These are phyloP conservation scores for Labeo rohita DNA, from an alignment of 2,113 vertebrate genomes.

Conservation along the genomic window DNA sequence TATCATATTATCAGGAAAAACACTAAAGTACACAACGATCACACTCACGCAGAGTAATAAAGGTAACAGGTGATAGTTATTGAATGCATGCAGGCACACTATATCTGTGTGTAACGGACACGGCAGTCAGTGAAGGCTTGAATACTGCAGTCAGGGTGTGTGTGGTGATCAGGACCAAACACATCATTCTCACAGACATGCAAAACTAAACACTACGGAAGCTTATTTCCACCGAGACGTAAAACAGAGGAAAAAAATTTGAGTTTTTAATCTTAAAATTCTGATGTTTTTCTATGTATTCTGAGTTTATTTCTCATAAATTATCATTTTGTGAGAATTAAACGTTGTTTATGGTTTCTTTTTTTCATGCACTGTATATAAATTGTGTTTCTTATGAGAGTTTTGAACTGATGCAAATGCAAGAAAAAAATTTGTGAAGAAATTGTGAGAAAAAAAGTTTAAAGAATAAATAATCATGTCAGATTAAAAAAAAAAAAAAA, in stretches of 20 bases:
- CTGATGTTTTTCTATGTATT: no score
- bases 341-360: not conserved
- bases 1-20: conserved; percentile 27
- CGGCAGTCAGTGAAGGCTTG: conserved; percentile 44
- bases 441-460: no score
- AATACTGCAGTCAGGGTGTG: conserved; percentile 53
- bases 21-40: conserved; percentile 10
- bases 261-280: not conserved
- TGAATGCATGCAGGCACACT: conserved; percentile 68
- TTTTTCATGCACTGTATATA: not conserved
- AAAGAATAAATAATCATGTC: no score
- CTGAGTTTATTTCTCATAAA: no score
- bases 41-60: conserved; percentile 41
- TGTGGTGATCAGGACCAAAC: not conserved
- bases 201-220: not conserved
- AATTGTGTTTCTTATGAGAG: no score
- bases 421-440: not conserved
- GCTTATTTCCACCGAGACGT: not conserved
- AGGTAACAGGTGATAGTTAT: conserved; percentile 34
- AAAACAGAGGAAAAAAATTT: not conserved
- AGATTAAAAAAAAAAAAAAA: no score
- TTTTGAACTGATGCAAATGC: not conserved
- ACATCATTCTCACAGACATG: not conserved
- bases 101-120: conserved; percentile 59
- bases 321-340: not conserved